Percentiles rank a stretch among this genome's conserved stretches.
Evolutionary conservation across 2,797 vertebrate species (phyloP).

Genomic region (Gymnoscopelus braueri): DNA sequence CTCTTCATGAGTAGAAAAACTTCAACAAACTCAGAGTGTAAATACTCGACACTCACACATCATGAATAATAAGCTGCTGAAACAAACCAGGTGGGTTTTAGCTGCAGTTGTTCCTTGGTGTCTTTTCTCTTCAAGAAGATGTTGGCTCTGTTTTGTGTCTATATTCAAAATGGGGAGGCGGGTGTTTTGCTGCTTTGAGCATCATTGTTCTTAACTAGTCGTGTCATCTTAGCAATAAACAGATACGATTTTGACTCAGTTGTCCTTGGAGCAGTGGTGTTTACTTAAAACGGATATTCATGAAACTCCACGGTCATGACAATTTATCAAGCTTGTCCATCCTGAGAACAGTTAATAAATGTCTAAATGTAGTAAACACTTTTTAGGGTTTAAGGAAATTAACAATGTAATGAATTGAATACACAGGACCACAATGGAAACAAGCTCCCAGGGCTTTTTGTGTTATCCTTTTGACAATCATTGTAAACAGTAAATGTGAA

Average conservation of each 20-base stretch:
- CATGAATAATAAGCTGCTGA: constrained; percentile 61
- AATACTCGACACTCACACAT: constrained; percentile 46
- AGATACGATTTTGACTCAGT: constrained; percentile 25
- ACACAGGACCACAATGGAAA: too few species aligned
- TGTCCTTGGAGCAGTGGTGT: constrained; percentile 5
- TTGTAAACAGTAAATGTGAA: too few species aligned
- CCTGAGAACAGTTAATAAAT: too few species aligned
- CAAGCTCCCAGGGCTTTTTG: too few species aligned
- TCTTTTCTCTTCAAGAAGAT: constrained; percentile 39
- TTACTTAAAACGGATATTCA: background rate
- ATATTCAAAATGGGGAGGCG: constrained; percentile 17
- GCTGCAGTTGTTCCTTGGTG: constrained; percentile 42
- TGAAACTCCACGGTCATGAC: too few species aligned
- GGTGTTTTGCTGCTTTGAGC: constrained; percentile 41
- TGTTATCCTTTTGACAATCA: too few species aligned
- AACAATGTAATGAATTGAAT: too few species aligned
- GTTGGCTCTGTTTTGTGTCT: constrained; percentile 62
- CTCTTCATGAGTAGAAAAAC: constrained; percentile 51
- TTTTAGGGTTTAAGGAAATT: too few species aligned
- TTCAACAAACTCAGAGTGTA: constrained; percentile 47
- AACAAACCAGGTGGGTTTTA: constrained; percentile 63
- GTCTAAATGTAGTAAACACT: too few species aligned
- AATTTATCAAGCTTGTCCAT: too few species aligned
- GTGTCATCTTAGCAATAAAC: constrained; percentile 30
- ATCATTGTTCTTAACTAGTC: constrained; percentile 6